Conservation (phyloP, 2,113 vertebrate genomes). For the Irena cyanogastra region DNA sequence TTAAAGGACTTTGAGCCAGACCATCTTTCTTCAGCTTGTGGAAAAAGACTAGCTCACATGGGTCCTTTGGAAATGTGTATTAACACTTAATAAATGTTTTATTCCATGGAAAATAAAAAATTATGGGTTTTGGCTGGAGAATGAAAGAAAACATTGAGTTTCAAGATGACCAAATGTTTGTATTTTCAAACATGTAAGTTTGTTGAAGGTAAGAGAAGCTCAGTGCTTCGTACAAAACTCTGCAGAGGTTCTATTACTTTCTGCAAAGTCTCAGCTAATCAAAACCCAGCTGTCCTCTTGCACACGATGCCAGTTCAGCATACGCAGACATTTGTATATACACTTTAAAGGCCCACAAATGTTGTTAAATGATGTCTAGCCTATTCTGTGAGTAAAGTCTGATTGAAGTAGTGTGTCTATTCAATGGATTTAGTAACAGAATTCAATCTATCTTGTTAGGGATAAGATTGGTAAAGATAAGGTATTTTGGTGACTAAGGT, state of each 20-base stretch:
- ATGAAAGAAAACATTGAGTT: background rate
- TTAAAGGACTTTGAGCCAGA: background rate
- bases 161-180: background rate
- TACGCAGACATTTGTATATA: background rate
- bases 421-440: background rate
- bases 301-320: background rate
- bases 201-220: background rate
- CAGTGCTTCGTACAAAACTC: background rate
- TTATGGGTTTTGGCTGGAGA: background rate
- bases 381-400: background rate
- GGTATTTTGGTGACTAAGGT: background rate
- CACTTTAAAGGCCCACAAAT: background rate
- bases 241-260: background rate
- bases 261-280: background rate
- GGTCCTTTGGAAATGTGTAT: background rate
- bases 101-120: background rate
- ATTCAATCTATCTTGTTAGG: background rate
- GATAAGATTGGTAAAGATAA: no score
- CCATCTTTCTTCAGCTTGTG: background rate
- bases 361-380: background rate
- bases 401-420: background rate
- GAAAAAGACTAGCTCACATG: background rate
- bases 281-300: background rate
- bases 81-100: background rate
- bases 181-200: background rate